Percentiles rank a stretch among this genome's conserved stretches.
These are phyloP conservation scores for Microtus ochrogaster DNA, from an alignment of 2,113 vertebrate species.

Conservation along the genomic window DNA sequence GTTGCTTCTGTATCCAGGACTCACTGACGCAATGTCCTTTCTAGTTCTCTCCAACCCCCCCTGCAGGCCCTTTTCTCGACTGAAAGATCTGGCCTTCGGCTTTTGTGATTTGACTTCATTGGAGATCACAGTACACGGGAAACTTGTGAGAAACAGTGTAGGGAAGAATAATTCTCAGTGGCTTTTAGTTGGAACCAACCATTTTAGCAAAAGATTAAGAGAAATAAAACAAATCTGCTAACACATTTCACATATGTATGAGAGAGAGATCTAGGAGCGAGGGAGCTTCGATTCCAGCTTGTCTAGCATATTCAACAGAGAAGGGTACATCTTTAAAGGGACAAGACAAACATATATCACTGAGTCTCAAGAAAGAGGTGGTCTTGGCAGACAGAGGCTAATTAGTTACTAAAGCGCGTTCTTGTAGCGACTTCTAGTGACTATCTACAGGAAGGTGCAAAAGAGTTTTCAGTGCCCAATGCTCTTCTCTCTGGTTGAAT, in stretches of 20 bases:
- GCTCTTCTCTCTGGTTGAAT: neutral
- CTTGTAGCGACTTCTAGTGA: too few relatives aligned
- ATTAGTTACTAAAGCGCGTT: neutral
- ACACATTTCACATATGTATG: neutral
- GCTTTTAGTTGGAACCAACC: neutral
- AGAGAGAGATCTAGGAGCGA: neutral
- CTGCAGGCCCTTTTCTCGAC: neutral
- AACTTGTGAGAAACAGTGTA: neutral
- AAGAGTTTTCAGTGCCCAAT: neutral
- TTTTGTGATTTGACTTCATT: conserved; percentile 28
- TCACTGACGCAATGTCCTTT: neutral
- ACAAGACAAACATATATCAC: neutral
- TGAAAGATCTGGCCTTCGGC: neutral
- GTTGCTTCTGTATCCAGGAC: neutral
- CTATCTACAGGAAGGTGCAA: neutral
- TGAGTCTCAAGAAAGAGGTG: neutral
- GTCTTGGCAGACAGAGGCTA: neutral
- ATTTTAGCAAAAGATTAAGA: neutral
- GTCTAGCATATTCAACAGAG: neutral
- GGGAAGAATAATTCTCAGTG: neutral
- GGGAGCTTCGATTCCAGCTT: neutral
- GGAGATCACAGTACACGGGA: neutral
- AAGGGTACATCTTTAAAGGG: neutral
- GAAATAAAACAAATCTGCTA: too few relatives aligned
- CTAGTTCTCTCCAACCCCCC: neutral